Percentiles rank a stretch among this genome's conserved stretches.
Evolutionary conservation across 1,140 invertebrate genomes (phyloP).

Genomic region (Babylonia areolata): DNA sequence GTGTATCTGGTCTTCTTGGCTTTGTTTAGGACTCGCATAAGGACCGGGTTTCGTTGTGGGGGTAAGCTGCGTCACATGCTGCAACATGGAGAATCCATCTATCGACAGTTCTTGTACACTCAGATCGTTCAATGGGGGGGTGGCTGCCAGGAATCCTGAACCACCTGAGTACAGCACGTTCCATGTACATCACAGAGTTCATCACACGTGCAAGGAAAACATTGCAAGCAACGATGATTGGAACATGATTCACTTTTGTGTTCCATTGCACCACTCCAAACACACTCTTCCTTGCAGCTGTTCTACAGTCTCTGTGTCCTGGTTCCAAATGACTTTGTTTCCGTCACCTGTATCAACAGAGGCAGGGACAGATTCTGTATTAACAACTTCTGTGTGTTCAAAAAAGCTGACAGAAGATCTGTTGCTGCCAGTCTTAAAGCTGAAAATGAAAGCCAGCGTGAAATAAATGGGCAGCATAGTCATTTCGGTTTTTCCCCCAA

Average conservation of each 20-base stretch:
- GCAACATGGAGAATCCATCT: not conserved
- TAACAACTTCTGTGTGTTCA: too few relatives aligned
- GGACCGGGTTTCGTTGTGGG: not conserved
- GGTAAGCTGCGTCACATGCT: not conserved
- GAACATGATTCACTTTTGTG: not conserved
- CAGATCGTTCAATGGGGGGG: not conserved
- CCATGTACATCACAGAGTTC: not conserved
- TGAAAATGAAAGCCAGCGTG: too few relatives aligned
- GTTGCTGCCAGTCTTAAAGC: too few relatives aligned
- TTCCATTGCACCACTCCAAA: not conserved
- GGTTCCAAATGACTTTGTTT: not conserved
- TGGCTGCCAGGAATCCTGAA: not conserved
- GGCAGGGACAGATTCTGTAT: too few relatives aligned
- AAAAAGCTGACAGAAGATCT: too few relatives aligned
- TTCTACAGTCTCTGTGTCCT: not conserved
- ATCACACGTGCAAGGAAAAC: not conserved
- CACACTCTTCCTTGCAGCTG: not conserved
- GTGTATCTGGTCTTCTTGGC: not conserved
- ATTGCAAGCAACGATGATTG: not conserved
- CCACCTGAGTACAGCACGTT: not conserved
- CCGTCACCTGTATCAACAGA: too few relatives aligned
- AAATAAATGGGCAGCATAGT: too few relatives aligned
- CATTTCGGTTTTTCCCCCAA: too few relatives aligned
- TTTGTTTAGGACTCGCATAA: not conserved
- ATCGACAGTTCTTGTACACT: not conserved